Base-by-base conservation (phyloP, 2,888 invertebrate species). In the Perdita meconis region DNA sequence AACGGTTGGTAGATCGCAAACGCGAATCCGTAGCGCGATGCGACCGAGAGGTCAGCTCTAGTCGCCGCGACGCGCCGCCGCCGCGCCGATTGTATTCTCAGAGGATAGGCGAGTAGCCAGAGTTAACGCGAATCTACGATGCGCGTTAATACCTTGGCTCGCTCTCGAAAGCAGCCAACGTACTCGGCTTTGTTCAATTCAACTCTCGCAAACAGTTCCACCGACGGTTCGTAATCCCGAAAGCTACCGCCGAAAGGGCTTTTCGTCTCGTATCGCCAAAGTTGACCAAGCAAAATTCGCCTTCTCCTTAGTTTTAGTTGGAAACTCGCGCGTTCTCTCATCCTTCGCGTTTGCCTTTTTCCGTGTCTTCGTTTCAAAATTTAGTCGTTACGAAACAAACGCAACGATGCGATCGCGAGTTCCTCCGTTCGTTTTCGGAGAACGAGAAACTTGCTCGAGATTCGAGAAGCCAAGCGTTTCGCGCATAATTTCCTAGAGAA, bases 121-220 rank as follows among this genome's bases (percentile, higher is more conserved):
- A 36, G 42, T 59, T 56, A 42, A 36, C 53, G 59, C 65, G 19
- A n/a, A 55, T 13, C 42, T 67, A 59, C 59, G 60, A 22, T 36
- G 13, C 61, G 59, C 50, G 69, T 81, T 81, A 78, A 73, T 72
- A 66, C 69, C 40, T n/a, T 10, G 38, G 53, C 63, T 78, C 65
- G 74, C 68, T 70, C 65, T 65, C 59, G 57, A 63, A 79, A 61
- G 60, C 56, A 64, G 67, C 79, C 63, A 12, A 38, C 36, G 44
- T 26, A 38, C 77, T 55, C 40, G 38, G 55, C 63, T 72, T 74
- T 57, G 64, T 63, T 59, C 59, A 36, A 50, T 69, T 60, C 63
- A 64, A 60, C 57, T 63, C 40, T 13, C 19, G 59, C 60, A 22
- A 50, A 51, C 42, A 69, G 26, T 57, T 71, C 38, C 64, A 73